These are phyloP conservation scores for Natrix natrix DNA, from an alignment of 2,797 vertebrate species.

Conservation along the genomic window DNA sequence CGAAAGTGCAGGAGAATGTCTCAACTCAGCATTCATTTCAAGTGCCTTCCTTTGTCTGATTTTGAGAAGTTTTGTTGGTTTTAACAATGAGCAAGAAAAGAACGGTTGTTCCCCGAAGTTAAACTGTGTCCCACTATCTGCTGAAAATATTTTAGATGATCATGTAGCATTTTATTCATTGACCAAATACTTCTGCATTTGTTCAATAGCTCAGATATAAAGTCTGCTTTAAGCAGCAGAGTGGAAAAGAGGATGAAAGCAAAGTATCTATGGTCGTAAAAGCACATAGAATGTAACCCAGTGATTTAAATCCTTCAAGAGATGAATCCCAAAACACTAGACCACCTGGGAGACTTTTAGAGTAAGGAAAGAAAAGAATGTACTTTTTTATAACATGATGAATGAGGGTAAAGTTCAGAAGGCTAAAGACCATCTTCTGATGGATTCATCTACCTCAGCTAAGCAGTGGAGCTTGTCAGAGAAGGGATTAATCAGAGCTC, in stretches of 20 bases:
- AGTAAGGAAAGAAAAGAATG: conserved; percentile 56
- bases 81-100: background rate
- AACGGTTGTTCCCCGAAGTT: background rate
- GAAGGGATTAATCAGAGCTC: conserved; percentile 67
- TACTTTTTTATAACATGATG: conserved; percentile 49
- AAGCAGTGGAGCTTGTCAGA: conserved; percentile 52
- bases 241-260: conserved; percentile 18
- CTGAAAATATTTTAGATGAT: background rate
- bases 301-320: conserved; percentile 61
- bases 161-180: background rate
- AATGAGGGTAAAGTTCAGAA: conserved; percentile 61
- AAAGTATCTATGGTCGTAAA: conserved; percentile 57
- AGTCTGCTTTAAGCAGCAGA: conserved; percentile 48
- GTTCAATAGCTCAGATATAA: conserved; percentile 23
- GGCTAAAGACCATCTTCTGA: conserved; percentile 47
- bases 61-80: background rate
- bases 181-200: conserved; percentile 18
- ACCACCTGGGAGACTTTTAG: conserved; percentile 65
- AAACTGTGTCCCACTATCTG: background rate
- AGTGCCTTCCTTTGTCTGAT: background rate
- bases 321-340: conserved; percentile 62
- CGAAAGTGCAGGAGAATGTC: background rate
- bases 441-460: conserved; percentile 59
- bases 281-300: conserved; percentile 61
- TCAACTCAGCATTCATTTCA: background rate